Conservation (phyloP, 2,888 invertebrate genomes). For the Nomada flava region DNA sequence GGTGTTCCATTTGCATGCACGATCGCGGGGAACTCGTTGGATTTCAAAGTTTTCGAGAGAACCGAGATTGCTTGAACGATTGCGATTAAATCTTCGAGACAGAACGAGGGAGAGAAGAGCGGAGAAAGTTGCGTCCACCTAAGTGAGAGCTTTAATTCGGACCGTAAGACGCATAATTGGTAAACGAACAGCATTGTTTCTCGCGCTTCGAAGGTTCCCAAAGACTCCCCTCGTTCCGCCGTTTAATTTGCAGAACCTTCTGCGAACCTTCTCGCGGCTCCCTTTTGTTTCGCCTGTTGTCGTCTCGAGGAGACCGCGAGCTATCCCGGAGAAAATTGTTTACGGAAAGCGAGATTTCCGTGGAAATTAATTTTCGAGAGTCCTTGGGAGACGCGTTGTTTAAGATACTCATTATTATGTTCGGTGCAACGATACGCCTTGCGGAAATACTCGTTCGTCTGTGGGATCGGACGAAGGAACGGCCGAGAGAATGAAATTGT, state of each 20-base stretch:
- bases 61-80: too few species aligned
- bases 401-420: background rate
- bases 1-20: background rate
- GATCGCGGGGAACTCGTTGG: background rate
- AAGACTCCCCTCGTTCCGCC: background rate
- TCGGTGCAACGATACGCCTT: constrained; percentile 5
- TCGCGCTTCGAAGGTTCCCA: background rate
- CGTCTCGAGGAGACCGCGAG: background rate
- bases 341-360: background rate
- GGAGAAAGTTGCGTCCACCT: too few species aligned
- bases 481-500: constrained; percentile 6
- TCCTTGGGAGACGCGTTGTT: background rate
- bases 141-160: background rate
- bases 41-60: too few species aligned
- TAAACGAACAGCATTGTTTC: constrained; percentile 26
- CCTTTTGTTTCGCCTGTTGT: background rate
- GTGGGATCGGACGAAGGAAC: background rate
- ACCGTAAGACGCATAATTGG: background rate
- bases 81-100: too few species aligned
- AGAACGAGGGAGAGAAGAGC: too few species aligned
- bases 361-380: constrained; percentile 8
- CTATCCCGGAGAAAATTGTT: constrained; percentile 15
- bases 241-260: constrained; percentile 33
- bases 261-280: background rate
- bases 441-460: background rate